phyloP scores from a whole-genome alignment of 2,113 vertebrate genomes.

The Procapra przewalskii region DNA sequence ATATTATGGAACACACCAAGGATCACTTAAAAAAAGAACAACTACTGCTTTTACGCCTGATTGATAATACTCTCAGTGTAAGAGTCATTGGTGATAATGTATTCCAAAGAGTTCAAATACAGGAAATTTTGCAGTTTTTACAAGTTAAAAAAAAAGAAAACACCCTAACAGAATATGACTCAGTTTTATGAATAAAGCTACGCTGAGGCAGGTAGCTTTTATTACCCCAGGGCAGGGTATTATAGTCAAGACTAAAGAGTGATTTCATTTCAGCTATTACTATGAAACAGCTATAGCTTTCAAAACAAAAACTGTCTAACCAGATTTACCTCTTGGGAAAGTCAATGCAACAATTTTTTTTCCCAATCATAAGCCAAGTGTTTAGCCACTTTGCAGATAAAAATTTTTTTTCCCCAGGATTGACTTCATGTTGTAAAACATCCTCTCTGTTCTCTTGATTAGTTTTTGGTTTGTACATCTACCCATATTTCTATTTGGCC shows the following conservation, averaged over 20 bases:
- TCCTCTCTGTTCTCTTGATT: neutral
- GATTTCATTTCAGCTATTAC: slow-evolving; percentile 39
- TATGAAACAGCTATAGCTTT: slow-evolving; percentile 23
- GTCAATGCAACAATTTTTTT: neutral
- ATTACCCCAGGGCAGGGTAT: neutral
- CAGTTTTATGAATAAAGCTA: slow-evolving; percentile 32
- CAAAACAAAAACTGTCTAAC: slow-evolving; percentile 21
- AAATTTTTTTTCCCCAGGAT: neutral
- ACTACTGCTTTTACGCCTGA: neutral
- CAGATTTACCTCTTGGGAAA: slow-evolving; percentile 25
- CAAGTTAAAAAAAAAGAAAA: neutral
- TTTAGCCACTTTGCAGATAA: slow-evolving; percentile 35
- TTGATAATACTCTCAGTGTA: slow-evolving; percentile 31
- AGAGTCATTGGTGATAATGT: neutral
- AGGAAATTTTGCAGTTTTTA: slow-evolving; percentile 32
- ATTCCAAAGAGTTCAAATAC: slow-evolving; percentile 20
- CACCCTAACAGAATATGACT: slow-evolving; percentile 10
- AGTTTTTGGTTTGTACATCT: neutral
- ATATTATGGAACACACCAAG: neutral
- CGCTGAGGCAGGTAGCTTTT: neutral
- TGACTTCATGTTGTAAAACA: slow-evolving; percentile 23
- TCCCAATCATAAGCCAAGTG: slow-evolving; percentile 19
- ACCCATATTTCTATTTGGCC: neutral
- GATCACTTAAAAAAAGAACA: neutral
- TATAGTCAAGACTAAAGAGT: neutral